Percentiles rank a stretch among this genome's conserved stretches.
Conservation (phyloP, 2,888 invertebrate genomes). For the Trissolcus brochymenae region DNA sequence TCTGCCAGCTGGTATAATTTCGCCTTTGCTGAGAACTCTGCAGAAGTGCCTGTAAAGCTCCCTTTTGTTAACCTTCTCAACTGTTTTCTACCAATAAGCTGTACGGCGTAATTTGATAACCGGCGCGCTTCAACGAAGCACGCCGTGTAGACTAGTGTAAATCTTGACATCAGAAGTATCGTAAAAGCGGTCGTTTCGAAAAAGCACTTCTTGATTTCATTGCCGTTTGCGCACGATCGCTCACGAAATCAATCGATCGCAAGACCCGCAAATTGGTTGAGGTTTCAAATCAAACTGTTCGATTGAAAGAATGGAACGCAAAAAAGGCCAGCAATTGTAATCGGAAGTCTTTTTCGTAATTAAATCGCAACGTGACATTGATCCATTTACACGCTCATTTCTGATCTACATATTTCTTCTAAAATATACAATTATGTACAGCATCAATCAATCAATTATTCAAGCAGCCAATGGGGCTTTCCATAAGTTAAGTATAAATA, state of each 20-base stretch:
- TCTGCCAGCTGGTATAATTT: slow-evolving; percentile 19
- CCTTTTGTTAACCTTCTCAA: slow-evolving; percentile 24
- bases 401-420: slow-evolving; percentile 33
- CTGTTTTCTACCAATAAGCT: slow-evolving; percentile 40
- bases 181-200: slow-evolving; percentile 34
- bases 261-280: slow-evolving; percentile 29
- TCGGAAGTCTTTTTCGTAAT: slow-evolving; percentile 48
- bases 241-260: slow-evolving; percentile 35
- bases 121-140: slow-evolving; percentile 24
- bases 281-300: slow-evolving; percentile 36
- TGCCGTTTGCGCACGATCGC: slow-evolving; percentile 45
- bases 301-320: slow-evolving; percentile 25
- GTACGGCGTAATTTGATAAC: slow-evolving; percentile 44
- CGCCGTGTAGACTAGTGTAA: slow-evolving; percentile 22
- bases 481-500: slow-evolving; percentile 1
- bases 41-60: slow-evolving; percentile 24
- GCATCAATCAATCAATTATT: background rate
- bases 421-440: slow-evolving; percentile 53
- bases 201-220: slow-evolving; percentile 49
- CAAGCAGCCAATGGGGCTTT: background rate
- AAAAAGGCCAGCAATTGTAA: slow-evolving; percentile 24
- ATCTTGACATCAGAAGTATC: slow-evolving; percentile 35
- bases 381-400: slow-evolving; percentile 20
- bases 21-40: slow-evolving; percentile 29
- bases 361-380: slow-evolving; percentile 29